phyloP scores from a whole-genome alignment of 2,888 invertebrate species.

The Tricholauxania praeusta region DNA sequence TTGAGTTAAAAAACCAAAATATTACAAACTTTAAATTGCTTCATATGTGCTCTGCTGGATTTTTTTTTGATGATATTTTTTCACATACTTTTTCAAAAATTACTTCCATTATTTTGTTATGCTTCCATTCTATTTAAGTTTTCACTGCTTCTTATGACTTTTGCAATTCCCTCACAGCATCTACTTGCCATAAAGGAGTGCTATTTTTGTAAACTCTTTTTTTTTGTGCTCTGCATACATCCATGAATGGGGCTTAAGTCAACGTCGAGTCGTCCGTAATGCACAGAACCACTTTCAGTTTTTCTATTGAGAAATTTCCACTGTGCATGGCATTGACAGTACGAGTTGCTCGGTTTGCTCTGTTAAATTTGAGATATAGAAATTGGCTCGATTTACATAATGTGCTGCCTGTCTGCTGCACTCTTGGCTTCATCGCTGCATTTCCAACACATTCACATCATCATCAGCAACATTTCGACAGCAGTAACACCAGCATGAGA shows the following conservation, averaged over 20 bases:
- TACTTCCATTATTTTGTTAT: background rate
- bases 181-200: too few species aligned
- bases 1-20: background rate
- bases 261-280: conserved; percentile 3
- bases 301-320: background rate
- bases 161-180: too few species aligned
- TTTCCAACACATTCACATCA: too few species aligned
- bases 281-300: conserved; percentile 24
- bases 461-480: too few species aligned
- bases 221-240: background rate
- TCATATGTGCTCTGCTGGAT: conserved; percentile 21
- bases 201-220: too few species aligned
- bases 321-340: conserved; percentile 10
- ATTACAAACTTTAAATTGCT: conserved; percentile 32
- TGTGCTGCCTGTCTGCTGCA: conserved; percentile 26
- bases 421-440: background rate
- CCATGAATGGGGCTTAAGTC: background rate
- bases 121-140: too few species aligned
- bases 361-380: conserved; percentile 5
- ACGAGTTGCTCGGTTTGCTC: background rate
- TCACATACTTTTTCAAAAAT: background rate
- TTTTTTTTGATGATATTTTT: background rate
- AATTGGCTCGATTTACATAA: conserved; percentile 39
- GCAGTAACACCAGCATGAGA: too few species aligned
- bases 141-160: too few species aligned